These are phyloP conservation scores for Platycheirus albimanus DNA, from an alignment of 2,888 invertebrate species.

Conservation along the genomic window DNA sequence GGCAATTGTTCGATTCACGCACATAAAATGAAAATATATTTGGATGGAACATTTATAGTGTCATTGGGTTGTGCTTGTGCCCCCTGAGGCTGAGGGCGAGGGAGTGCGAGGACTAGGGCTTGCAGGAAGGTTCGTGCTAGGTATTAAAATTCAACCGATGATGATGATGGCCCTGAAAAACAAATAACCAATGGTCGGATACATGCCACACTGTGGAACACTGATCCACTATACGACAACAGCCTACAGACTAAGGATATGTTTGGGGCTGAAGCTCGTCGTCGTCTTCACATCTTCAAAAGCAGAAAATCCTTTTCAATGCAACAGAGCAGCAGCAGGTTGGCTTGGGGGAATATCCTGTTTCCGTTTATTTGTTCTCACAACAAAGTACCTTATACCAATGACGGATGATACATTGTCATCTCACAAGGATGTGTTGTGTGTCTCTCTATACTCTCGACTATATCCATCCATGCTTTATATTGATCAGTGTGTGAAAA, in stretches of 20 bases:
- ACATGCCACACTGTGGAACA: conserved; percentile 23
- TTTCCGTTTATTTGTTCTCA: conserved; percentile 69
- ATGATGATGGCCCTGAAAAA: conserved; percentile 61
- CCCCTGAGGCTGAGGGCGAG: conserved; percentile 60
- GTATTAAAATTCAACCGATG: conserved; percentile 69
- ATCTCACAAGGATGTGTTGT: conserved; percentile 46
- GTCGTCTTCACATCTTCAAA: conserved; percentile 26
- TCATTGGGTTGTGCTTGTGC: conserved; percentile 40
- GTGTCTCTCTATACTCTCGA: no score
- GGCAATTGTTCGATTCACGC: conserved; percentile 74
- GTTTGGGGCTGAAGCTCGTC: conserved; percentile 3
- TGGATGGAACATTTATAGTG: conserved; percentile 24
- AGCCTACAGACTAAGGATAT: conserved; percentile 43
- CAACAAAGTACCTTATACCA: conserved; percentile 50
- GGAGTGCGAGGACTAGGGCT: no score
- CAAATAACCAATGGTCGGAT: conserved; percentile 61
- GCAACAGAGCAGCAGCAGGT: conserved; percentile 50
- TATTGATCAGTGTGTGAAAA: conserved; percentile 70
- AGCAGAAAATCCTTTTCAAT: conserved; percentile 20
- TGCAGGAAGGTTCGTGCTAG: conserved; percentile 38
- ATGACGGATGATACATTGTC: conserved; percentile 67
- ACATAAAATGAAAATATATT: conserved; percentile 59
- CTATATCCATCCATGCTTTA: background rate
- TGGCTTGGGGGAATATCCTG: conserved; percentile 47
- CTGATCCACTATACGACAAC: conserved; percentile 19